Evolutionary conservation across 2,113 vertebrate species (phyloP).

Genomic region (Carollia perspicillata): DNA sequence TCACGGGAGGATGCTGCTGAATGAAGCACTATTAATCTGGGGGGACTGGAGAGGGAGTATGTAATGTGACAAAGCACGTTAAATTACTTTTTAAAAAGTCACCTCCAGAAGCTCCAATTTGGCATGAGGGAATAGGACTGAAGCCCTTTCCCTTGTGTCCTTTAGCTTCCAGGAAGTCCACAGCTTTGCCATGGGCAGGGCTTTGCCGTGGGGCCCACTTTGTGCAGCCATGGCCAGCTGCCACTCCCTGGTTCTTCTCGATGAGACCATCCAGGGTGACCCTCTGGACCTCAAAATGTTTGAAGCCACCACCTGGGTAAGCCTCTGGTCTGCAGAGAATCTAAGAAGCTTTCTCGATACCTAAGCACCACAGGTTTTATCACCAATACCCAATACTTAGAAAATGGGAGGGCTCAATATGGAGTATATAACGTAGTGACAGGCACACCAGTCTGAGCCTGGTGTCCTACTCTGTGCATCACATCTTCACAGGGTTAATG

Average conservation of each 20-base stretch:
- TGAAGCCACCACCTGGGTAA: slow-evolving; percentile 79
- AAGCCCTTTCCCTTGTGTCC: neutral
- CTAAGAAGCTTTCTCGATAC: neutral
- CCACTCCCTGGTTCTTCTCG: slow-evolving; percentile 75
- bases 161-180: slow-evolving; percentile 77
- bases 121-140: neutral
- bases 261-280: slow-evolving; percentile 78
- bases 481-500: neutral
- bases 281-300: slow-evolving; percentile 80
- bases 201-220: slow-evolving; percentile 66
- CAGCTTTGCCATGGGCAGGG: slow-evolving; percentile 55
- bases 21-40: neutral
- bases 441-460: neutral
- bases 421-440: neutral
- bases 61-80: neutral
- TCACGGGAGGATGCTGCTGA: neutral
- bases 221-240: slow-evolving; percentile 76
- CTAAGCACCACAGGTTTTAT: neutral
- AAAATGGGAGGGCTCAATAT: neutral
- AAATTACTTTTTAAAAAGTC: neutral
- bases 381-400: neutral
- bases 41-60: neutral
- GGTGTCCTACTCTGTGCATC: neutral
- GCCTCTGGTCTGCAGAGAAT: neutral
- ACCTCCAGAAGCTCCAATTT: neutral